Percentiles rank a stretch among this genome's conserved stretches.
Evolutionary conservation across 2,113 vertebrate genomes (phyloP).

Genomic region (Sialia sialis): DNA sequence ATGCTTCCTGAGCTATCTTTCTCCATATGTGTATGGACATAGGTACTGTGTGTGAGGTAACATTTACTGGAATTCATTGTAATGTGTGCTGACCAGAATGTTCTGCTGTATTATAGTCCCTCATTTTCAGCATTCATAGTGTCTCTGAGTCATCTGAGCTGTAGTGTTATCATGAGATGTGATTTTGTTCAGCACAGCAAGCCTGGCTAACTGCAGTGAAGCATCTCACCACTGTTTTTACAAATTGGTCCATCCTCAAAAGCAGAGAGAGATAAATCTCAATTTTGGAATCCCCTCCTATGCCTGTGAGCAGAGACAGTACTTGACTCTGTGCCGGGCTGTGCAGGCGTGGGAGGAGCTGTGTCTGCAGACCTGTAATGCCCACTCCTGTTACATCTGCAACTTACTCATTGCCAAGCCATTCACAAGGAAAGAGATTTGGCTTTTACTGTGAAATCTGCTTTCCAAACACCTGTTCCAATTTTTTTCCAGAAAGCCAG

Average conservation of each 20-base stretch:
- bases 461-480: neutral
- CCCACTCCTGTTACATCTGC: neutral
- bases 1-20: neutral
- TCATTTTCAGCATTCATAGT: neutral
- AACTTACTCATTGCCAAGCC: neutral
- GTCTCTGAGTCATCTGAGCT: neutral
- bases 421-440: neutral
- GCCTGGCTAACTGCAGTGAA: neutral
- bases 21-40: accelerated
- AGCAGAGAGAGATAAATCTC: neutral
- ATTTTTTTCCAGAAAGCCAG: neutral
- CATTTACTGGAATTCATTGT: neutral
- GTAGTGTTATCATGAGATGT: neutral
- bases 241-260: neutral
- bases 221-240: neutral
- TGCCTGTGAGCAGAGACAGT: neutral
- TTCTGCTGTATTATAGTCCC: neutral
- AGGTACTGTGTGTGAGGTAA: neutral
- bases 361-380: neutral
- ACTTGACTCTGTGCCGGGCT: neutral
- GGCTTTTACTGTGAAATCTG: neutral
- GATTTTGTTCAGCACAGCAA: neutral
- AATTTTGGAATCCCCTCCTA: neutral
- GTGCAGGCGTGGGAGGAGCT: neutral
- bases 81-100: neutral